Base-by-base conservation (phyloP, 2,888 invertebrate genomes). In the Xanthia icteritia region DNA sequence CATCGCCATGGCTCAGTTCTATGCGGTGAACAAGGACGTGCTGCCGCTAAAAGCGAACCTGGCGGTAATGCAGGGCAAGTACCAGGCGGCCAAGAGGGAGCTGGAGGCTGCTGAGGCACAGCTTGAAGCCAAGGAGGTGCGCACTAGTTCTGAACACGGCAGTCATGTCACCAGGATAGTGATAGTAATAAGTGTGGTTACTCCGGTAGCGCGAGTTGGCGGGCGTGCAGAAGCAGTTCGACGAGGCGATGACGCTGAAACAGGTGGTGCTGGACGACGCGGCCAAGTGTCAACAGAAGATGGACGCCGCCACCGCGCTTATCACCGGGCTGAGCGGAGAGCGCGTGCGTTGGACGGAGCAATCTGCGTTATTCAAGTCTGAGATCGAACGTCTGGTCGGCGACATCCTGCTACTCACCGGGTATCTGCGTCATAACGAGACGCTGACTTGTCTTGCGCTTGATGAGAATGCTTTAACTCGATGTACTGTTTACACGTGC, bases 271-370 rank as follows among this genome's bases (percentile, higher is more conserved):
- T 98, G 73, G 98, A 98, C 75, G 98, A 98, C 90, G 99, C 99
- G 0, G 97, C 98, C 71, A 97, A 97, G 83, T 98, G 98, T 85
- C 98, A 99, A 91, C 97, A 98, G 73, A 99, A 99, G 96, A 99
- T 99, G 98, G 98, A 98, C 91, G 98, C 98, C 17, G 99, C 99
- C 0, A 98, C 98, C 0, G 98, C 98, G 0, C 97, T 99, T 73
- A 99, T 99, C 84, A 98, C 98, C 82, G 99, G 99, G 11, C 96
- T 99, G 58, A 98, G 98, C 6, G 99, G 98, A 0, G 99, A 99
- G 94, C 97, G 98, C 89, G 94, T 98, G 9, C 97, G 99, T 64
- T 99, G 99, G 99, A 99, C 98, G 0, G 98, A 98, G 86, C 98
- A 99, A 91, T 97, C 98, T 56, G 97, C 98, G 5, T 97, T 97